Evolutionary conservation across 1,140 invertebrate genomes (phyloP).

Genomic region (Stenopsyche tienmushanensis): DNA sequence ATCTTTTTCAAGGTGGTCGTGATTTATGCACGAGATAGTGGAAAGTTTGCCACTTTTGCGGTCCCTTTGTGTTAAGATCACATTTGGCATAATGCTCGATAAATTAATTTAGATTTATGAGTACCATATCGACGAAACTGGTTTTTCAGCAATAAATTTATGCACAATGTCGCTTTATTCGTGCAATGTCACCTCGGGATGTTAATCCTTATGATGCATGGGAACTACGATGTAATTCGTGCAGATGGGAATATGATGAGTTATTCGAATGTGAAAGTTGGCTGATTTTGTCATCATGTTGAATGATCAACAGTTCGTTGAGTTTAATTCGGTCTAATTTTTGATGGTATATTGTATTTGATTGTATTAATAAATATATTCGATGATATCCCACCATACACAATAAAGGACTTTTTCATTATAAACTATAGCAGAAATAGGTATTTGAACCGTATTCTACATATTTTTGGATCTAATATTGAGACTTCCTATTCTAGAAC

Average conservation of each 20-base stretch:
- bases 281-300: neutral
- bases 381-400: too few species aligned
- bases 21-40: neutral
- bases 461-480: too few species aligned
- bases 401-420: too few species aligned
- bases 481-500: too few species aligned
- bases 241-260: neutral
- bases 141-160: slow-evolving; percentile 1
- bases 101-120: neutral
- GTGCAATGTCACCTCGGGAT: neutral
- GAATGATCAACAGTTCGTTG: neutral
- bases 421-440: too few species aligned
- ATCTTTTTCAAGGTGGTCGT: neutral
- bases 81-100: neutral
- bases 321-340: neutral
- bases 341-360: neutral
- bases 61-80: neutral
- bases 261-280: neutral
- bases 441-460: too few species aligned
- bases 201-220: neutral
- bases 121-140: neutral
- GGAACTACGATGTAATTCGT: neutral
- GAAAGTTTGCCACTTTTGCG: neutral
- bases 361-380: too few species aligned
- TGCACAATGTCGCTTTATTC: neutral